Evolutionary conservation across 2,888 invertebrate genomes (phyloP).

Genomic region (Euphydryas editha): DNA sequence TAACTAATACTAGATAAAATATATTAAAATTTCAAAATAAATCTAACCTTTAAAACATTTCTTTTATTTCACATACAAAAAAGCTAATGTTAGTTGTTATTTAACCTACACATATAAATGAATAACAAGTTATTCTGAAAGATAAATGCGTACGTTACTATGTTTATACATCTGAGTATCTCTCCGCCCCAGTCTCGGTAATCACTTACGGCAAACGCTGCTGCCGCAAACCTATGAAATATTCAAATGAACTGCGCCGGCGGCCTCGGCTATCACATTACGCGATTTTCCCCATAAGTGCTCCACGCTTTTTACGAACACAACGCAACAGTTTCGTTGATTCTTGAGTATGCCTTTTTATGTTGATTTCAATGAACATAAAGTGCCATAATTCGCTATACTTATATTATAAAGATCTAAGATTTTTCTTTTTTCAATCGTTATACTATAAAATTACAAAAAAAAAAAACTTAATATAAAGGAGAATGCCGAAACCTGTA

Average conservation of each 20-base stretch:
- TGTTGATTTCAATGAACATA: not conserved
- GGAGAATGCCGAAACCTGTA: too few relatives aligned
- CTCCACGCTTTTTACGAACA: slow-evolving; percentile 24
- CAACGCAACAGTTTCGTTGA: slow-evolving; percentile 21
- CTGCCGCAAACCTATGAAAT: slow-evolving; percentile 58
- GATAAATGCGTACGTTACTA: slow-evolving; percentile 22
- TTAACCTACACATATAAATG: slow-evolving; percentile 4
- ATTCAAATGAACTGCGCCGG: slow-evolving; percentile 59
- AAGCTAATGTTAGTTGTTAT: too few relatives aligned
- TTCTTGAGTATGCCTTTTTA: slow-evolving; percentile 6
- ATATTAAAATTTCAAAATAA: too few relatives aligned
- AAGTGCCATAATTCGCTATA: not conserved
- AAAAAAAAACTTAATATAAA: too few relatives aligned
- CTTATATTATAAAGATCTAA: not conserved
- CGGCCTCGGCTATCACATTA: slow-evolving; percentile 57
- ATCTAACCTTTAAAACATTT: too few relatives aligned
- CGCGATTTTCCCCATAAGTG: slow-evolving; percentile 52
- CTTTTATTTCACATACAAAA: too few relatives aligned
- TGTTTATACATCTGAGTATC: slow-evolving; percentile 20
- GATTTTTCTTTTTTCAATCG: not conserved
- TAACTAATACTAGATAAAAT: too few relatives aligned
- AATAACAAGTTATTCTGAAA: slow-evolving; percentile 16
- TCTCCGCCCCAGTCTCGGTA: slow-evolving; percentile 39
- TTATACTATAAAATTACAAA: too few relatives aligned
- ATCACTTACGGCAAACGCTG: slow-evolving; percentile 48